Base-by-base conservation (phyloP, 2,888 invertebrate genomes). In the Lasioglossum lativentre region DNA sequence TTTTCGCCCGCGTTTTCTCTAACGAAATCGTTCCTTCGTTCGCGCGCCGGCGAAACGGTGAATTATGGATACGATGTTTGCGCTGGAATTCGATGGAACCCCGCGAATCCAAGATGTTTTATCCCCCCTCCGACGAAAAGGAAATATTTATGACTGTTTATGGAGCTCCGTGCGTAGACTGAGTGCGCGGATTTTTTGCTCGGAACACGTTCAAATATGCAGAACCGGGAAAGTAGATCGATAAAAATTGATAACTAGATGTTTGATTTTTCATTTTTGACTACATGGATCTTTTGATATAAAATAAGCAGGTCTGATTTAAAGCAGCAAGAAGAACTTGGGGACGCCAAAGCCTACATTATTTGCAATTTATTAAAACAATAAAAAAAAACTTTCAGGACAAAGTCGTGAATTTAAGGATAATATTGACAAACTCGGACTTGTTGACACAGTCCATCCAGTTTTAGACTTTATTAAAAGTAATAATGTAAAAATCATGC, bases 1-100 rank as follows among this genome's bases (percentile, higher is more conserved):
- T 82, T 77, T 77, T 73, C 40, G 6, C 30, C 56, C n/a, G 66
- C 30, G 52, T 56, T 83, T 82, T 52, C 66, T 16, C 45, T 42
- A 8, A 66, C 52, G 42, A 59, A 83, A 83, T 78, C 63, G 42
- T 83, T 27, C 56, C 6, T 42, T 14, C 30, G 30, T 75, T 63
- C 40, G 19, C 23, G 23, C 42, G 42, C 34, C 30, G 30, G 59
- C 59, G 40, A 27, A 63, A 42, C 40, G 66, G 66, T 38, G 38
- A 52, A 74, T 52, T 34, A 52, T 30, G 34, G 73, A 47, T 73
- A 73, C 73, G 47, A 72, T 52, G 40, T 47, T 74, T 27, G 38
- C 74, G 12, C 4, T 23, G 34, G 19, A 34, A 68, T 68, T 38
- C 66, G 66, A 34, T 34, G 38, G 14, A 34, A 68, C 66, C 66